These are phyloP conservation scores for Poeciliopsis turneri DNA, from an alignment of 2,797 vertebrate species.

Conservation along the genomic window DNA sequence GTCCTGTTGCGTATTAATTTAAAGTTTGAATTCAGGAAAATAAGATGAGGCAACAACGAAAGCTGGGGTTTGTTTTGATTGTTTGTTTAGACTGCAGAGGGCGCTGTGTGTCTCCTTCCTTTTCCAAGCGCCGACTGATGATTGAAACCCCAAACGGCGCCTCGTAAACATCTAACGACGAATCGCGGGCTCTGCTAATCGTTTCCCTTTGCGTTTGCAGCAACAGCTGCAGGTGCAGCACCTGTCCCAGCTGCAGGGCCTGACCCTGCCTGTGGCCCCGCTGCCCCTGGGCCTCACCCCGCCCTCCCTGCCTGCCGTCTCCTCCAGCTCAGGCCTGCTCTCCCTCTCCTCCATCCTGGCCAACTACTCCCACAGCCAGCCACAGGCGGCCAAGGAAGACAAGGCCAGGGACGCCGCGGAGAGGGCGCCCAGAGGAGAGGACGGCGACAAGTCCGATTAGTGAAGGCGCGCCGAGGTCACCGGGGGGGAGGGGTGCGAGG, in stretches of 20 bases:
- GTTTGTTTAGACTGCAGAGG: background rate
- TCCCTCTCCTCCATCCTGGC: conserved; percentile 94
- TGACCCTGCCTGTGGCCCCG: conserved; percentile 92
- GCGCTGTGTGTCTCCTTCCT: background rate
- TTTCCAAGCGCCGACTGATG: background rate
- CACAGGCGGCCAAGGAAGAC: conserved; percentile 94
- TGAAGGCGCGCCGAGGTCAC: conserved; percentile 16
- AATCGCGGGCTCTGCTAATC: too few species aligned
- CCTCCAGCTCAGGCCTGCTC: conserved; percentile 91
- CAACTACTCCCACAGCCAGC: conserved; percentile 87
- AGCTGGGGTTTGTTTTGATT: background rate
- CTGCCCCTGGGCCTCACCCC: conserved; percentile 93
- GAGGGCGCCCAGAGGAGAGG: conserved; percentile 87
- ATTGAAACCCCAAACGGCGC: background rate
- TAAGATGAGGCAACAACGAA: background rate
- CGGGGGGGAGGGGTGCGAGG: background rate
- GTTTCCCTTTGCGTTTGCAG: conserved; percentile 74
- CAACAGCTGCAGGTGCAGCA: conserved; percentile 99
- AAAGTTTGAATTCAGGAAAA: background rate
- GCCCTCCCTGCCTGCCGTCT: conserved; percentile 88
- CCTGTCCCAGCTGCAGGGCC: conserved; percentile 97
- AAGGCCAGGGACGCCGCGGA: conserved; percentile 86
- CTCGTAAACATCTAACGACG: background rate
- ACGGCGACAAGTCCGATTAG: conserved; percentile 95
- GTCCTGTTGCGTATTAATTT: too few species aligned